Percentiles rank a stretch among this genome's conserved stretches.
Evolutionary conservation across 2,888 invertebrate species (phyloP).

Genomic region (Sphecodes monilicornis): DNA sequence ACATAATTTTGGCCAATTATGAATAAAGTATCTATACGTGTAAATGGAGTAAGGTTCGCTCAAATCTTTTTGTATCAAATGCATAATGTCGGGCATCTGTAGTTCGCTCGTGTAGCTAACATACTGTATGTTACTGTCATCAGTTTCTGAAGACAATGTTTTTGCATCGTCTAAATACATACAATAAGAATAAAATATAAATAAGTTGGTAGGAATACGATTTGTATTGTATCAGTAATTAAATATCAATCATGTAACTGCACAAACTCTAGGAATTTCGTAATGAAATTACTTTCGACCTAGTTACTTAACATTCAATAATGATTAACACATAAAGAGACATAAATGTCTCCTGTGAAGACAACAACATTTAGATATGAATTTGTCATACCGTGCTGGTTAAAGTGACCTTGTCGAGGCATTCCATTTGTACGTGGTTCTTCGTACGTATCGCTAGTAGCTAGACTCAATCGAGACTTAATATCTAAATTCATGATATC

Average conservation of each 20-base stretch:
- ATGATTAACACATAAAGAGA: neutral
- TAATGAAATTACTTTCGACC: neutral
- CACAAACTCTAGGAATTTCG: neutral
- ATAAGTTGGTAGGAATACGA: neutral
- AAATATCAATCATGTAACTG: neutral
- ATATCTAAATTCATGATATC: constrained; percentile 78
- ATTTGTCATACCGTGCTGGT: constrained; percentile 76
- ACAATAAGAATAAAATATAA: constrained; percentile 7
- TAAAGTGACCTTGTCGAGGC: constrained; percentile 78
- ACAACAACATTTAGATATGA: constrained; percentile 11
- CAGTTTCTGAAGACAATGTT: constrained; percentile 73
- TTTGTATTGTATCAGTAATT: neutral
- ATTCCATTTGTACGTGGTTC: constrained; percentile 76
- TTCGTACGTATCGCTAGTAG: constrained; percentile 60
- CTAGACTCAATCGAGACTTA: constrained; percentile 78
- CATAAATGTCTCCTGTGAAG: neutral
- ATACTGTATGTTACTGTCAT: constrained; percentile 85
- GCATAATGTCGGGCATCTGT: constrained; percentile 99
- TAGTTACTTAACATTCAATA: neutral
- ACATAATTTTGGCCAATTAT: constrained; percentile 99
- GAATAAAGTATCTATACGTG: constrained; percentile 99
- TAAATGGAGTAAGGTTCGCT: constrained; percentile 99
- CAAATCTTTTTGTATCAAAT: constrained; percentile 98
- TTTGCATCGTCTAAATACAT: constrained; percentile 72
- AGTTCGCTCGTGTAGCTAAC: constrained; percentile 96